Evolutionary conservation across 2,113 vertebrate genomes (phyloP).

Genomic region (Taxidea taxus): DNA sequence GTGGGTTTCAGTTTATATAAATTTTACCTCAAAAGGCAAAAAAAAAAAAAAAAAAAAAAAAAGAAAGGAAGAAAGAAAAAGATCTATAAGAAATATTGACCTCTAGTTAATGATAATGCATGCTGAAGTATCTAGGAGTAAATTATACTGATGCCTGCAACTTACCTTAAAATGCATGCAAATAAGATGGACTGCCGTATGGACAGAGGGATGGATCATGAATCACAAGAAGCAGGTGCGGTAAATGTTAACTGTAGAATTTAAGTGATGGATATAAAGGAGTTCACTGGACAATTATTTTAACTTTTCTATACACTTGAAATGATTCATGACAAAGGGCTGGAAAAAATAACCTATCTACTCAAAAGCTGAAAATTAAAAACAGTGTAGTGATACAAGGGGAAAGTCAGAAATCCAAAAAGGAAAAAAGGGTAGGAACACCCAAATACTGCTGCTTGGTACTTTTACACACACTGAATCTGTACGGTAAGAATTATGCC

Average conservation of each 20-base stretch:
- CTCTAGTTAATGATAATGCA: neutral
- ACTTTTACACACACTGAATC: conserved; percentile 42
- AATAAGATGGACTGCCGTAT: neutral
- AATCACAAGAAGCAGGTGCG: neutral
- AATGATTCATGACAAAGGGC: conserved; percentile 5
- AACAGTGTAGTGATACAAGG: neutral
- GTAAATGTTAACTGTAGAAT: neutral
- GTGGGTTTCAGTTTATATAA: neutral
- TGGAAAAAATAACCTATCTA: neutral
- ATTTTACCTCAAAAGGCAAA: conserved; percentile 28
- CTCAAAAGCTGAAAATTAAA: neutral
- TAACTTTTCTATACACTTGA: neutral
- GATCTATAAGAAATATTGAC: neutral
- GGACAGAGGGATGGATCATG: neutral
- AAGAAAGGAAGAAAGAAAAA: neutral
- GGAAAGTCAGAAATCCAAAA: conserved; percentile 7
- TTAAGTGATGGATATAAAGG: neutral
- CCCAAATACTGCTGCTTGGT: neutral
- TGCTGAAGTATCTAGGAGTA: neutral
- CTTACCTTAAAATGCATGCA: conserved; percentile 12
- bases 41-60: neutral
- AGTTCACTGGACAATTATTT: neutral
- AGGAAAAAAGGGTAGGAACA: neutral
- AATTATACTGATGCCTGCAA: conserved; percentile 14
- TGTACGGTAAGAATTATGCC: conserved; percentile 38